Evolutionary conservation across 2,797 vertebrate genomes (phyloP), one percentile per base, ranked within the genome.

Genomic region (Sylvia borin): DNA sequence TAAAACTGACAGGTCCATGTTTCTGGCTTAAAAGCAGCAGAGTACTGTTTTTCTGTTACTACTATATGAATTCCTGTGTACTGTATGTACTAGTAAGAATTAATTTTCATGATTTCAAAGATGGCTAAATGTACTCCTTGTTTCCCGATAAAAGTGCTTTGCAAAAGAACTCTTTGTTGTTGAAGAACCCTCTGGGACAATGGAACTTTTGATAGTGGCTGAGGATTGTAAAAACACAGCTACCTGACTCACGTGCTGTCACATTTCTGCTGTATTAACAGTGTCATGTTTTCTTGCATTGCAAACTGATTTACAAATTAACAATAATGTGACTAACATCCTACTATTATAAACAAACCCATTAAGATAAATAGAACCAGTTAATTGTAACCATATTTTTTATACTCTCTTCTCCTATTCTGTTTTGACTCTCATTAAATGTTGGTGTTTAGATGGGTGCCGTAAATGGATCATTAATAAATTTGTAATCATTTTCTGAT

Each of bases 281-380:
- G 51, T 43, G 65, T 83, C 54, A 4, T 48, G 43, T 75, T 92
- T 78, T 75, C 55, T 90, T 86, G 76, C 71, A 45, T 50, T 88
- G 82, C 53, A 40, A 66, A 82, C 47, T 72, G 73, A 86, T 78
- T 60, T 88, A 88, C 85, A 92, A 92, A 90, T 91, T 76, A 93
- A 88, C 29, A 78, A 2, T 77, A 67, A 83, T 4, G 36, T 90
- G 79, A 84, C 58, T 84, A 76, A 74, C 64, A 88, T 78, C 80
- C 77, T 84, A 26, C 58, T 88, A 9, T 55, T 54, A 34, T 74
- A 92, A 91, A 88, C 90, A 95, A 88, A 60, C 19, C 26, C 55
- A 79, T 82, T 90, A 82, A 83, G 79, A 78, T 83, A 95, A 90
- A 73, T 40, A 62, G 48, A 90, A 79, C 26, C 38, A 90, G 68